Base-by-base conservation (phyloP, 2,797 vertebrate genomes). In the Molothrus aeneus region DNA sequence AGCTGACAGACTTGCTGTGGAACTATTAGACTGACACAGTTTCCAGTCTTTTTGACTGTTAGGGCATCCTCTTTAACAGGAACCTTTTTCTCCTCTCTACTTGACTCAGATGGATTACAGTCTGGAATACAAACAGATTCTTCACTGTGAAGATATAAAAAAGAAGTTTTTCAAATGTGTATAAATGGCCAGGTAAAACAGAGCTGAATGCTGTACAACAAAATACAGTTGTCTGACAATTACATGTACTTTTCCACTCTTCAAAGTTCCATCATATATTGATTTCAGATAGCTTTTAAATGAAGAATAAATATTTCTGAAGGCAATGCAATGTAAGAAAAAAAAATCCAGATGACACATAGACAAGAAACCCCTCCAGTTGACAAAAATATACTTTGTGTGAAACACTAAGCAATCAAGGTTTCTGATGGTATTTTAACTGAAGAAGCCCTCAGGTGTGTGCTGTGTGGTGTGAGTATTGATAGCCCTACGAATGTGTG, bases 101-200 rank as follows among this genome's bases (percentile, higher is more conserved):
- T 90, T 93, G 94, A 95, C 74, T 96, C 93, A 93, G 94, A 95
- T 95, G 54, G 85, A 95, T 97, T 94, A 95, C 85, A 90, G 80
- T 96, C 92, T 92, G 91, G 96, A 93, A 89, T 96, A 94, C 73
- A 97, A 95, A 96, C 90, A 96, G 90, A 95, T 95, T 95, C 92
- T 93, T 96, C 96, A 92, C 91, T 95, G 92, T 81, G 90, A 93
- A 89, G 54, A 95, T 90, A 94, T 71, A 93, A 94, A 95, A 89
- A 91, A 95, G 50, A 88, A 66, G 32, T 74, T 95, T 93, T 95
- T 74, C 77, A 88, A 57, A 57, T 63, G 29, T 72, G 69, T 74
- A 54, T 75, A 82, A 84, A 81, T 81, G 83, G 32, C 80, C 48
- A 69, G 70, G 36, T 57, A 94, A 92, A 94, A 92, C 73, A 86